These are phyloP conservation scores for Pantala flavescens DNA, from an alignment of 1,140 invertebrate species.

Conservation along the genomic window DNA sequence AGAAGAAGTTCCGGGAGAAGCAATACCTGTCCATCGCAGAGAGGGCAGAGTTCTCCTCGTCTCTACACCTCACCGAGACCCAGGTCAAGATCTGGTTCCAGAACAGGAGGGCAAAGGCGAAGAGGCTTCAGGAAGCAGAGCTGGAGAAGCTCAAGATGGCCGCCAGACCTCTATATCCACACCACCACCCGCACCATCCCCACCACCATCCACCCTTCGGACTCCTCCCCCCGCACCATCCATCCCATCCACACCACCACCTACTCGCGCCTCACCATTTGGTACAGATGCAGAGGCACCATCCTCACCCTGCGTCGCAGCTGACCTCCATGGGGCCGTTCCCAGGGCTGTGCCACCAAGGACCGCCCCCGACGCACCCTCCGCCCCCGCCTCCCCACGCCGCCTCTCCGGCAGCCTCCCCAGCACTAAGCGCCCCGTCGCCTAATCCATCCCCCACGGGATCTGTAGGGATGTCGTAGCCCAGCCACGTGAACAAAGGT, in stretches of 20 bases:
- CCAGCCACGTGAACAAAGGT: no score
- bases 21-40: constrained; percentile 95
- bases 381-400: background rate
- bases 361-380: background rate
- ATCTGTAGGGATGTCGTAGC: background rate
- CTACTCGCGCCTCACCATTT: constrained; percentile 29
- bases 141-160: constrained; percentile 79
- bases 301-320: background rate
- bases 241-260: constrained; percentile 32
- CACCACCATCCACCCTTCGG: constrained; percentile 39
- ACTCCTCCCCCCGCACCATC: constrained; percentile 29
- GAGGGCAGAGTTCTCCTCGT: constrained; percentile 89
- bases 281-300: background rate
- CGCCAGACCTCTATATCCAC: constrained; percentile 34
- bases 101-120: constrained; percentile 89
- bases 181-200: constrained; percentile 38
- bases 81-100: constrained; percentile 98
- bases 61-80: constrained; percentile 88
- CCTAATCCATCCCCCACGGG: background rate
- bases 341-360: background rate
- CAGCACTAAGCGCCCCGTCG: background rate
- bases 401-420: background rate
- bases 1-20: constrained; percentile 92
- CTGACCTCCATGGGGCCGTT: background rate
- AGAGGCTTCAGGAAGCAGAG: constrained; percentile 88